Evolutionary conservation across 2,888 invertebrate species (phyloP).

Genomic region (Argynnis bischoffii): DNA sequence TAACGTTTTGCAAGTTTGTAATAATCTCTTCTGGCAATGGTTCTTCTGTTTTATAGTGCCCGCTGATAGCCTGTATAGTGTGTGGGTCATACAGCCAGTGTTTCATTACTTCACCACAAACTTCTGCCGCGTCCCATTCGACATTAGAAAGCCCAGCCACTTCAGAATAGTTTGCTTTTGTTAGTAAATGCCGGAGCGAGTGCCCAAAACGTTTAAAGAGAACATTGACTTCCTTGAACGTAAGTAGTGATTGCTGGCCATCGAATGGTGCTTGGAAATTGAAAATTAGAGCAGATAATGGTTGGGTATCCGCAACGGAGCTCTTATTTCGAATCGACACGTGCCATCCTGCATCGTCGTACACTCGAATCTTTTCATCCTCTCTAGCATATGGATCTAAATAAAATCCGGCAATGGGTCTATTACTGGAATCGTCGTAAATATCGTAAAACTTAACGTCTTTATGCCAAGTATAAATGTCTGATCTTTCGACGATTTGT

Average conservation of each 20-base stretch:
- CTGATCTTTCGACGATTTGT: conserved; percentile 85
- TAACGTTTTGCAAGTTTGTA: conserved; percentile 83
- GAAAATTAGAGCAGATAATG: conserved; percentile 91
- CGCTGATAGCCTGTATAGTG: conserved; percentile 84
- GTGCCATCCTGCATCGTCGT: conserved; percentile 88
- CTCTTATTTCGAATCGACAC: conserved; percentile 89
- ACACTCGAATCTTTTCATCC: conserved; percentile 83
- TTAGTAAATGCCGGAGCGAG: conserved; percentile 92
- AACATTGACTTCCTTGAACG: conserved; percentile 88
- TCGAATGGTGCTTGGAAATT: conserved; percentile 87
- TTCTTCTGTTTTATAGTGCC: conserved; percentile 89
- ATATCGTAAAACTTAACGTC: conserved; percentile 93
- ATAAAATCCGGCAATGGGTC: conserved; percentile 91
- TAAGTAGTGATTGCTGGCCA: conserved; percentile 86
- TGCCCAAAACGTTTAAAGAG: conserved; percentile 95
- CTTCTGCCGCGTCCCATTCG: conserved; percentile 96
- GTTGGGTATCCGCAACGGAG: conserved; percentile 83
- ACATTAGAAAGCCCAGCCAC: conserved; percentile 92
- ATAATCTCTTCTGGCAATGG: conserved; percentile 86
- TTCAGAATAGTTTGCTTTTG: conserved; percentile 91
- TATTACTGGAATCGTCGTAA: conserved; percentile 84
- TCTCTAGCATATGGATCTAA: conserved; percentile 90
- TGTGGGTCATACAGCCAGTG: conserved; percentile 89
- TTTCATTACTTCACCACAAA: conserved; percentile 91
- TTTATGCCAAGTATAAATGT: conserved; percentile 90